Conservation (phyloP, 2,797 vertebrate species). For the Cuculus canorus region DNA sequence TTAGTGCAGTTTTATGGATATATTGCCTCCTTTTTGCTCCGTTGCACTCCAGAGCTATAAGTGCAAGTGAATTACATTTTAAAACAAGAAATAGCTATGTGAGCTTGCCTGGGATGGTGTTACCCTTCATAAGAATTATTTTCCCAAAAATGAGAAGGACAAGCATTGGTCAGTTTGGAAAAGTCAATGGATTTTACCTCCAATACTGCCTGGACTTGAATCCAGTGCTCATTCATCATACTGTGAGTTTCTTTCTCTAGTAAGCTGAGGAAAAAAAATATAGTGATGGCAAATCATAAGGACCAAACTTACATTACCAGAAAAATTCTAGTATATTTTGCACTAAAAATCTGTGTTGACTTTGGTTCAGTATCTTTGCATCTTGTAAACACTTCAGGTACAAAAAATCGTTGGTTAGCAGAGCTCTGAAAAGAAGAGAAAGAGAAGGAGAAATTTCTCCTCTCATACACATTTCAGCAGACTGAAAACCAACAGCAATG, state of each 20-base stretch:
- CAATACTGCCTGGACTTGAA: not conserved
- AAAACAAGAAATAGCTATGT: not conserved
- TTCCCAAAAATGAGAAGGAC: not conserved
- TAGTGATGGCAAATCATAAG: not conserved
- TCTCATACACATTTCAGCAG: accelerated
- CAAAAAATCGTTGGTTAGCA: not conserved
- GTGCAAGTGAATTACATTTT: not conserved
- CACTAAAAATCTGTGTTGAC: not conserved
- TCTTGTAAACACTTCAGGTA: not conserved
- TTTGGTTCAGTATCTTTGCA: not conserved
- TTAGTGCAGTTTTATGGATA: not conserved
- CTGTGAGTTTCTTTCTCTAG: not conserved
- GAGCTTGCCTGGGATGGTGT: not conserved
- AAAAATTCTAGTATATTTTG: not conserved
- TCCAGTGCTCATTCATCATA: not conserved
- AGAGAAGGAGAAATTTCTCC: not conserved
- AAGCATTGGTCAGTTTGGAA: not conserved
- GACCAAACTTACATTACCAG: not conserved
- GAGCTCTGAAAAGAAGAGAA: not conserved
- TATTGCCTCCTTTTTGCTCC: not conserved
- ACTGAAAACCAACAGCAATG: not conserved
- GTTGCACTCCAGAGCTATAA: not conserved
- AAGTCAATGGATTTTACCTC: not conserved
- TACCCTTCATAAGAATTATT: not conserved
- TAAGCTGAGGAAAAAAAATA: not conserved